phyloP scores from a whole-genome alignment of 2,113 vertebrate genomes.

The Gallinago media region DNA sequence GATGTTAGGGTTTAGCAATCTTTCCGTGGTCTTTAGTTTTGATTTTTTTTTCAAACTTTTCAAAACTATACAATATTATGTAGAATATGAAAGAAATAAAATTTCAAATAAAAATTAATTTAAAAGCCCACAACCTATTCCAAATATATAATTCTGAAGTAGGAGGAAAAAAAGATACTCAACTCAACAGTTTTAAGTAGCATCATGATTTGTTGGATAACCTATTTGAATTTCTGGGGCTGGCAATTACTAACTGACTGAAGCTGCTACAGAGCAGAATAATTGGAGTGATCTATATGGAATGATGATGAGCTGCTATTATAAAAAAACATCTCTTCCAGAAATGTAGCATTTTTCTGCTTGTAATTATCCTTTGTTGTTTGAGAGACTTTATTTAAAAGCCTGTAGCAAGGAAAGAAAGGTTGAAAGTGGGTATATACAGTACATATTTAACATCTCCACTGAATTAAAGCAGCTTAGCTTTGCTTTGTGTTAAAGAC shows the following conservation, averaged over 20 bases:
- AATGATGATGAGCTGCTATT: neutral
- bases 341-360: neutral
- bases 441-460: neutral
- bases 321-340: neutral
- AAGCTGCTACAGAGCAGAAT: neutral
- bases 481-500: neutral
- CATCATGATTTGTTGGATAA: neutral
- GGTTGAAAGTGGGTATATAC: neutral
- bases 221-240: neutral
- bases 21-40: neutral
- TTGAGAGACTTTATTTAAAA: neutral
- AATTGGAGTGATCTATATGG: neutral
- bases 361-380: neutral
- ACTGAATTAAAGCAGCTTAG: neutral
- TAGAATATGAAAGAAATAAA: neutral
- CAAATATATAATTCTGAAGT: neutral
- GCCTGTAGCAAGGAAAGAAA: neutral
- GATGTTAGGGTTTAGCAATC: neutral
- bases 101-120: neutral
- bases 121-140: neutral
- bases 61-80: neutral
- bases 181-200: neutral
- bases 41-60: neutral
- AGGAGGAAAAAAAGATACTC: neutral
- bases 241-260: neutral